Base-by-base conservation (phyloP, 30 jellyfish, hydroid and myxozoan species). In the Aurelia sp. region DNA sequence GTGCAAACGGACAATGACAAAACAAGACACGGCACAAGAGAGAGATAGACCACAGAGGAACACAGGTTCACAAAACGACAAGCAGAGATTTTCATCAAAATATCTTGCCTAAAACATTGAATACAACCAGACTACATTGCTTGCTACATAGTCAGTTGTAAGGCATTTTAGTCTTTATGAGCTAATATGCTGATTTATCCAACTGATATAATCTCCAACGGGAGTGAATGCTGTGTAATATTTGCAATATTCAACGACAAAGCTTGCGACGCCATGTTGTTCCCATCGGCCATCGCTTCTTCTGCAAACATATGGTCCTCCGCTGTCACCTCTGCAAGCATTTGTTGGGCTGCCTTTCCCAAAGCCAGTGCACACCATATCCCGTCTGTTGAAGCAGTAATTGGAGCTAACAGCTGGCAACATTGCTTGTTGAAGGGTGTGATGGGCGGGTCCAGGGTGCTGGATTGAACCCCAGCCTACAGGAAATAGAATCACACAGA, bases 181-280 rank as follows among this genome's bases (percentile, higher is more conserved):
- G 35, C 71, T 52, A 48, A 86, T 78, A 33, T 66, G 71, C 22
- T 88, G 72, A 19, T 67, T 35, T 23, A 82, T 91, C 98, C 98
- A 91, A 53, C 80, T 77, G 37, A 65, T 50, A 70, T 73, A 85
- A 64, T 66, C 79, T 48, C 92, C 81, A 31, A 91, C 96, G 18
- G 59, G 64, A 6, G 90, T 89, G 76, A 91, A 91, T 44, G 90
- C 98, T 1, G 98, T 91, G 84, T 77, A 91, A 40, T 89, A 83
- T 50, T 91, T 85, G 91, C 98, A 91, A 37, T 74, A 67, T 66
- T 78, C 89, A 41, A 87, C 93, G 52, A 89, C 96, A 48, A 81
- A 91, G 73, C 98, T 91, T 35, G 93, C 98, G 30, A 85, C 96
- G 35, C 98, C 98, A 18, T 91, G 98, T 53, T 82, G 90, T 62